A percentile compares a stretch with the other conserved stretches of the same genome.
These are phyloP conservation scores for Drosophila barbarae DNA, from an alignment of 2,888 invertebrate genomes.

Conservation along the genomic window DNA sequence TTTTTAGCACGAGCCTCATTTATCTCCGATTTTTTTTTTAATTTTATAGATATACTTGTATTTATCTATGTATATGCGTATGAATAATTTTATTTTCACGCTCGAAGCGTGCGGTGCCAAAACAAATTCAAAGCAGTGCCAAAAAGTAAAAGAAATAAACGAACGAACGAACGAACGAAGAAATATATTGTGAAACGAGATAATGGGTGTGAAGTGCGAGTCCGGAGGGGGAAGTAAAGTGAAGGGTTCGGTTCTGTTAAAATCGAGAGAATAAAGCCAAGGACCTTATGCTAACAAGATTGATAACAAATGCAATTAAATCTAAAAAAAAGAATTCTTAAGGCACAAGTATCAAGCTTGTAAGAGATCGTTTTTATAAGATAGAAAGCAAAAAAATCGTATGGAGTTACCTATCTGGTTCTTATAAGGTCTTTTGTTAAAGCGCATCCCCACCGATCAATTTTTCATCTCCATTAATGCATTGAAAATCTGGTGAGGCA, in stretches of 20 bases:
- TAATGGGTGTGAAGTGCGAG: background rate
- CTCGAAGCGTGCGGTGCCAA: slow-evolving; percentile 72
- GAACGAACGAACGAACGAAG: background rate
- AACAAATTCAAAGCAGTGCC: slow-evolving; percentile 72
- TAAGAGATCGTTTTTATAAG: too few relatives aligned
- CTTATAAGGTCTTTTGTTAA: background rate
- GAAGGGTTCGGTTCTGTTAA: background rate
- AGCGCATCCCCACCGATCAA: slow-evolving; percentile 12
- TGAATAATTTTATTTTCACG: slow-evolving; percentile 51
- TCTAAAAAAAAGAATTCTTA: too few relatives aligned
- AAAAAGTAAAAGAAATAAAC: slow-evolving; percentile 50
- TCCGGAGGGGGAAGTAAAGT: background rate
- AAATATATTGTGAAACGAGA: slow-evolving; percentile 3
- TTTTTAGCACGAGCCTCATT: slow-evolving; percentile 17
- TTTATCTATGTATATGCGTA: slow-evolving; percentile 30
- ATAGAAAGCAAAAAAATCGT: background rate
- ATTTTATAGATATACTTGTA: slow-evolving; percentile 27
- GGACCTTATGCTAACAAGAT: background rate
- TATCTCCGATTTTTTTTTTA: slow-evolving; percentile 29
- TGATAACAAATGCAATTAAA: background rate
- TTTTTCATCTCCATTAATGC: slow-evolving; percentile 4
- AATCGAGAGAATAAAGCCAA: slow-evolving; percentile 7
- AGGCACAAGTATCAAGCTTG: too few relatives aligned
- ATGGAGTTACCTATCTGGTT: background rate
- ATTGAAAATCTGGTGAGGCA: background rate